phyloP scores from a whole-genome alignment of 2,888 invertebrate genomes.

The Augiades crinisus region DNA sequence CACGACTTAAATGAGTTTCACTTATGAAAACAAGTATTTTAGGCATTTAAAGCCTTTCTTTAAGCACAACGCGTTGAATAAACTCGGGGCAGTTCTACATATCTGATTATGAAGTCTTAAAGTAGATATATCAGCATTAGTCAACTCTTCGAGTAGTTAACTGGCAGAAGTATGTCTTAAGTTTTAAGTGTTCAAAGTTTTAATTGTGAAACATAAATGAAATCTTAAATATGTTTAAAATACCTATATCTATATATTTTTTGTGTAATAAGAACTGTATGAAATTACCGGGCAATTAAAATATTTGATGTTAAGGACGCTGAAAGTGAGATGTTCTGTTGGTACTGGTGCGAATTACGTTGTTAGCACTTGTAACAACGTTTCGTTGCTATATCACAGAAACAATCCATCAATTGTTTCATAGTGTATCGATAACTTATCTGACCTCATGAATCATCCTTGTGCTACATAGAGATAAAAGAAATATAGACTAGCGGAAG shows the following conservation, averaged over 20 bases:
- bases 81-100: no score
- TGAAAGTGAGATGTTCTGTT: conserved; percentile 10
- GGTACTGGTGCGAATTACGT: conserved; percentile 5
- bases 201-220: no score
- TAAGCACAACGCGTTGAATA: no score
- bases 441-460: conserved; percentile 17
- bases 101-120: no score
- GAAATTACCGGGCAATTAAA: no score
- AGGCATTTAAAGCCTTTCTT: no score
- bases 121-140: no score
- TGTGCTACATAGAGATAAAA: conserved; percentile 11
- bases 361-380: conserved; percentile 1
- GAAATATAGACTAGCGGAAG: conserved; percentile 17
- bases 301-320: not conserved
- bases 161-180: no score
- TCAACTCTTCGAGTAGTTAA: no score
- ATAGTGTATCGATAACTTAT: conserved; percentile 10
- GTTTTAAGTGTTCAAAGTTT: no score
- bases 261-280: not conserved
- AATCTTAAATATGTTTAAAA: not conserved
- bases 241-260: not conserved
- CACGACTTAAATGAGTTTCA: no score
- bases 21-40: no score
- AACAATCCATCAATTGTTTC: conserved; percentile 11
- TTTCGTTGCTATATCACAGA: not conserved